Evolutionary conservation across 2,888 invertebrate genomes (phyloP), one percentile per base, ranked within the genome.

Genomic region (Achlya flavicornis): DNA sequence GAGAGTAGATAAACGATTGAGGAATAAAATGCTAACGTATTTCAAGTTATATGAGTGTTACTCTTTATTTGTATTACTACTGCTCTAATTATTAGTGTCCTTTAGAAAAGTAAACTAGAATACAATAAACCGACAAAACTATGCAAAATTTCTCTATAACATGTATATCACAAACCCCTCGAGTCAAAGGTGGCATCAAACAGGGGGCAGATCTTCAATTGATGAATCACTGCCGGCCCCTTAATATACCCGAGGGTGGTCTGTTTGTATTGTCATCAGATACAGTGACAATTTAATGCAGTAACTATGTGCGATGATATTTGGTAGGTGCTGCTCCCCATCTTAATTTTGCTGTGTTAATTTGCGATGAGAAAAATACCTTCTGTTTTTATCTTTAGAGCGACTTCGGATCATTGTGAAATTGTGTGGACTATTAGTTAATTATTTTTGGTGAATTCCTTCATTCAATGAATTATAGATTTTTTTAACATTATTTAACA

Each of bases 171-270:
- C 68, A 65, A 53, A 12, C 66, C 66, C 74, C 76, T 74, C 63
- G 68, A 73, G 72, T 70, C 65, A 67, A 58, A 35, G 35, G 74
- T 78, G 69, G 72, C 76, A 71, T 74, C 73, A 71, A 78, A 80
- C 76, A 78, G 61, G 76, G 76, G 78, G 75, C 66, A 60, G 16
- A 60, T 59, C 67, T 65, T 63, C 75, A 71, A 77, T 78, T 85
- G 86, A 86, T 86, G 86, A 86, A 86, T 86, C 86, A 86, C 85
- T 74, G 71, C 65, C 69, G 63, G 61, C 66, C 53, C 76, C 74
- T 67, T 73, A 71, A 63, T 68, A 63, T 26, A 12, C 63, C 64
- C 32, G 43, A 65, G 70, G 73, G 74, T 66, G 66, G 63, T 57
- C 63, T 81, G 80, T 83, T 85, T 85, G 80, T 71, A 68, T 77